Base-by-base conservation (phyloP, 92 coral and sea anemone genomes). In the Heteractis magnifica region DNA sequence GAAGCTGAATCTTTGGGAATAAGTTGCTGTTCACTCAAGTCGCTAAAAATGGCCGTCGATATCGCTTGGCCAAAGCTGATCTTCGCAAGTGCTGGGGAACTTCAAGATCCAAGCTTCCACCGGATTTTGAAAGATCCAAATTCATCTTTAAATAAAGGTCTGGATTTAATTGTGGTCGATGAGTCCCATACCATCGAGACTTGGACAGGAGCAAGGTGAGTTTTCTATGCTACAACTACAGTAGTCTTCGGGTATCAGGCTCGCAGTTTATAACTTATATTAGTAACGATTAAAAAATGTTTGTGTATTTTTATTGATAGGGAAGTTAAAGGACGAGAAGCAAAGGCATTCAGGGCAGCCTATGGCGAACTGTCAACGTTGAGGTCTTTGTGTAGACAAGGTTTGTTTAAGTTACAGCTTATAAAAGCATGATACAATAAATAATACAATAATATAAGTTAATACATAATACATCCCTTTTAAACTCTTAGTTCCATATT, bases 331-430 rank as follows among this genome's bases (percentile, higher is more conserved):
- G 49, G 76, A 52, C 44, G 73, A 26, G 58, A 60, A 16, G 56
- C 79, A 41, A 49, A 84, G 55, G 87, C 75, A 1, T 84, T 84
- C 65, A 84, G 87, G 77, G 51, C 48, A 8, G 87, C 82, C 0
- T 84, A 68, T 77, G 87, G 87, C 3, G 79, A 84, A 23, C 83
- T 85, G 55, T 52, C 88, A 26, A 41, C 78, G 6, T 81, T 78
- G 65, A 74, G 88, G 14, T 85, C 88, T 20, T 77, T 85, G 77
- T 77, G 88, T 81, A 85, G 52, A 49, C 49, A 78, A 85, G 78
- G 88, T 64, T 64, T 16, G 20, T 64, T 14, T n/a, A n/a, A n/a
- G n/a, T n/a, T n/a, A n/a, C n/a, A n/a, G n/a, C n/a, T n/a, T n/a
- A n/a, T n/a, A n/a, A n/a, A n/a, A n/a, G n/a, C n/a, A n/a, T n/a